Conservation (phyloP, 2,113 vertebrate genomes). For the Scomber scombrus region DNA sequence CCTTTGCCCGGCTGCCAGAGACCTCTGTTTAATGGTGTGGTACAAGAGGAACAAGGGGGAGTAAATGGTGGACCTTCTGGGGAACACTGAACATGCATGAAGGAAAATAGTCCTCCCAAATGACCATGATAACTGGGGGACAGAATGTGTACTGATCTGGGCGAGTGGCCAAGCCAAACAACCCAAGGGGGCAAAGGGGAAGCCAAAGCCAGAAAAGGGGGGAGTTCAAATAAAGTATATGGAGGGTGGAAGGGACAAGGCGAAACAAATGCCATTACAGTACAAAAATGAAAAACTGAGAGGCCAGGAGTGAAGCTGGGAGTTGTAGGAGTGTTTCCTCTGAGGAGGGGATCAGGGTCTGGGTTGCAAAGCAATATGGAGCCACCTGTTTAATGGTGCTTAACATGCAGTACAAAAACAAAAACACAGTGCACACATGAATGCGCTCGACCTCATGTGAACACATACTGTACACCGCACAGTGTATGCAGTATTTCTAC, state of each 20-base stretch:
- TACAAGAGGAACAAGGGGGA: conserved; percentile 51
- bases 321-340: conserved; percentile 54
- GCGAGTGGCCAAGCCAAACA: conserved; percentile 74
- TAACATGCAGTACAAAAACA: conserved; percentile 50
- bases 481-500: conserved; percentile 24
- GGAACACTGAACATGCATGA: conserved; percentile 61
- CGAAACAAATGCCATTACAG: conserved; percentile 62
- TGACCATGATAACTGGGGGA: conserved; percentile 50
- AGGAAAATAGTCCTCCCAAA: conserved; percentile 71
- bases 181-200: conserved; percentile 46
- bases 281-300: conserved; percentile 52
- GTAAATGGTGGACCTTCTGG: conserved; percentile 45
- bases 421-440: conserved; percentile 43
- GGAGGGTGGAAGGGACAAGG: conserved; percentile 37
- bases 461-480: conserved; percentile 36
- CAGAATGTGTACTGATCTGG: conserved; percentile 55
- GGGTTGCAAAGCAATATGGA: conserved; percentile 56
- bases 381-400: conserved; percentile 79
- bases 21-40: conserved; percentile 59
- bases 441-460: conserved; percentile 24
- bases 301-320: conserved; percentile 51
- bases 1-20: conserved; percentile 51
- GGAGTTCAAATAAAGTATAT: conserved; percentile 63
- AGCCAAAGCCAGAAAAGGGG: conserved; percentile 29
- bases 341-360: conserved; percentile 41